Evolutionary conservation across 1,140 invertebrate species (phyloP).

Genomic region (Druon quercuslanigerum): DNA sequence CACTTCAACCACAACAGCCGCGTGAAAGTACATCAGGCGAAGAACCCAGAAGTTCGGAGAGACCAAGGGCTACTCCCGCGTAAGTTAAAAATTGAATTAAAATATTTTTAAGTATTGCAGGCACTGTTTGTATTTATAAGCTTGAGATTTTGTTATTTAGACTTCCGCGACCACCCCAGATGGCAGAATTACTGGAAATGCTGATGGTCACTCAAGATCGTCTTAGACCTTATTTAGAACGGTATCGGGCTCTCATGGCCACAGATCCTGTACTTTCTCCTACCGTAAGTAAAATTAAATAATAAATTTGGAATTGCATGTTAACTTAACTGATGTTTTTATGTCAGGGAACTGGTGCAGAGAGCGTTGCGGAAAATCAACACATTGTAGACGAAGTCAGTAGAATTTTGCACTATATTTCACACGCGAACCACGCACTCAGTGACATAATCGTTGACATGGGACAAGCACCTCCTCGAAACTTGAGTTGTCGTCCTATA

Average conservation of each 20-base stretch:
- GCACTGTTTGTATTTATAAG: slow-evolving; percentile 9
- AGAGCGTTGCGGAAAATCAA: slow-evolving; percentile 77
- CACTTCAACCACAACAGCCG: neutral
- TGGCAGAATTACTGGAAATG: slow-evolving; percentile 79
- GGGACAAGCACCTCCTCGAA: slow-evolving; percentile 80
- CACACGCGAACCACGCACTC: slow-evolving; percentile 90
- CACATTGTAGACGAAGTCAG: slow-evolving; percentile 83
- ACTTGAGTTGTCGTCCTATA: slow-evolving; percentile 83
- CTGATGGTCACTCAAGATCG: slow-evolving; percentile 79
- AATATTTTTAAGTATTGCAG: neutral
- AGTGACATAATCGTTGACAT: slow-evolving; percentile 90
- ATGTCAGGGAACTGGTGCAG: slow-evolving; percentile 68
- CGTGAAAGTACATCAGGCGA: neutral
- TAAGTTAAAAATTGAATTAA: slow-evolving; percentile 19
- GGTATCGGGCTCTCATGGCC: slow-evolving; percentile 78
- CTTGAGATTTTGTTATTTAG: slow-evolving; percentile 48
- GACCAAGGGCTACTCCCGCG: slow-evolving; percentile 32
- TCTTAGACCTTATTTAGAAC: slow-evolving; percentile 79
- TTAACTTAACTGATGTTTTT: slow-evolving; percentile 17
- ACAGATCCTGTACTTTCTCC: slow-evolving; percentile 77
- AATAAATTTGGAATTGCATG: neutral
- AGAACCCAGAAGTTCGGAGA: neutral
- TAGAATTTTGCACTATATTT: slow-evolving; percentile 87
- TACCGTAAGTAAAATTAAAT: slow-evolving; percentile 69
- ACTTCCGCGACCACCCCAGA: slow-evolving; percentile 75